A percentile compares a stretch with the other conserved stretches of the same genome.
phyloP scores from a whole-genome alignment of 2,113 vertebrate genomes.

The Mormoops blainvillei region DNA sequence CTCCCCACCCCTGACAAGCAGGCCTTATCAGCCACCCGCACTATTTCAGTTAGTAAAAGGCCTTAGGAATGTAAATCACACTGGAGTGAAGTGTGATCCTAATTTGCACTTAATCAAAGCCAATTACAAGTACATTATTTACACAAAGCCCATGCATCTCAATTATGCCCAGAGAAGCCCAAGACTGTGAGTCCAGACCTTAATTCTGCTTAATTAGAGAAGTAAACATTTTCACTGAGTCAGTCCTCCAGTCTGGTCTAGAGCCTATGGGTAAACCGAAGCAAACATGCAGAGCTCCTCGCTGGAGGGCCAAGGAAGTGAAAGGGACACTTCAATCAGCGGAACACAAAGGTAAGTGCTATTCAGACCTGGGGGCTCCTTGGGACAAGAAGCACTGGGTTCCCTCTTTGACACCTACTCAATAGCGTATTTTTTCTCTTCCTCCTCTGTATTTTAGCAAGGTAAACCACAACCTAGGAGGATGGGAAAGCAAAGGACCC shows the following conservation, averaged over 20 bases:
- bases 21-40: slow-evolving; percentile 76
- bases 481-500: not conserved
- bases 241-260: not conserved
- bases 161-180: slow-evolving; percentile 75
- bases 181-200: slow-evolving; percentile 31
- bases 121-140: slow-evolving; percentile 84
- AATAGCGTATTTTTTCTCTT: not conserved
- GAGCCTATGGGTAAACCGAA: not conserved
- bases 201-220: slow-evolving; percentile 68
- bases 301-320: not conserved
- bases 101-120: slow-evolving; percentile 89
- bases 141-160: slow-evolving; percentile 85
- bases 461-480: not conserved
- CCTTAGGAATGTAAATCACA: slow-evolving; percentile 82
- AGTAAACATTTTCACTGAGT: slow-evolving; percentile 36
- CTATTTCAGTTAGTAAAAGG: slow-evolving; percentile 77
- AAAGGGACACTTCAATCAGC: slow-evolving; percentile 46
- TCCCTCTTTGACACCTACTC: slow-evolving; percentile 7
- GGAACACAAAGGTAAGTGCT: slow-evolving; percentile 4
- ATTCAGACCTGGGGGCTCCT: not conserved
- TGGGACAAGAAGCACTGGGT: not conserved
- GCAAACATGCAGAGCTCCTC: not conserved
- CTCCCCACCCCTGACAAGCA: slow-evolving; percentile 69
- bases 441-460: not conserved
- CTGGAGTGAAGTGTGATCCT: slow-evolving; percentile 79